Evolutionary conservation across 2,113 vertebrate species (phyloP), one percentile per base, ranked within the genome.

Genomic region (Hydrochoerus hydrochaeris): DNA sequence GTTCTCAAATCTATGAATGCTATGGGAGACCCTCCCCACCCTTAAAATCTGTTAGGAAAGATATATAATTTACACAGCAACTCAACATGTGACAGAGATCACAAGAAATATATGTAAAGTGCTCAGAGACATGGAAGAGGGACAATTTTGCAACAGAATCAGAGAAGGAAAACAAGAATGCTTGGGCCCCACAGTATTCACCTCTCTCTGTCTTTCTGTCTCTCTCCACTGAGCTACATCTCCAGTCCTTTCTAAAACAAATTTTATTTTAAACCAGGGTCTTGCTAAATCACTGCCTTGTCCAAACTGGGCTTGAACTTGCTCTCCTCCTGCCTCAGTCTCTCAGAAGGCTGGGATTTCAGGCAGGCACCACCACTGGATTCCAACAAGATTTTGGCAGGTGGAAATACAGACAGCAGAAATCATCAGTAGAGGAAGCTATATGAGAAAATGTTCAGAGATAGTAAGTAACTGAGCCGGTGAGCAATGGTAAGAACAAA

Each of bases 361-460:
- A 71, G 20, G 26, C 44, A 78, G 44, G 7, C 26, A 54, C 49
- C 30, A 35, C 77, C 77, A 54, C 49, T 35, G 49, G 46, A 2
- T 78, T 49, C 17, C 54, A 92, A 88, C 2, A 83, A 54, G 38
- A 69, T 82, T 83, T 46, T 89, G 38, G 89, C 88, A 87, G 92
- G 32, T 75, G 17, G 38, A 92, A 94, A 89, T 60, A 84, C 0
- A 91, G 49, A 95, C 0, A 67, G 14, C 91, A 84, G 41, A 32
- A 83, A 84, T 93, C 93, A 88, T 95, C 49, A n/a, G 63, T 24
- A 91, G 77, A 94, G 80, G 30, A 73, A 96, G 57, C 19, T 46
- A 12, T 22, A 67, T 94, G 88, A 85, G 28, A 38, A 41, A 78
- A 90, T 86, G 81, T 86, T 28, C 62, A 46, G 46, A 60, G 62